Evolutionary conservation across 2,113 vertebrate genomes (phyloP).

Genomic region (Speoplatyrhinus poulsoni): DNA sequence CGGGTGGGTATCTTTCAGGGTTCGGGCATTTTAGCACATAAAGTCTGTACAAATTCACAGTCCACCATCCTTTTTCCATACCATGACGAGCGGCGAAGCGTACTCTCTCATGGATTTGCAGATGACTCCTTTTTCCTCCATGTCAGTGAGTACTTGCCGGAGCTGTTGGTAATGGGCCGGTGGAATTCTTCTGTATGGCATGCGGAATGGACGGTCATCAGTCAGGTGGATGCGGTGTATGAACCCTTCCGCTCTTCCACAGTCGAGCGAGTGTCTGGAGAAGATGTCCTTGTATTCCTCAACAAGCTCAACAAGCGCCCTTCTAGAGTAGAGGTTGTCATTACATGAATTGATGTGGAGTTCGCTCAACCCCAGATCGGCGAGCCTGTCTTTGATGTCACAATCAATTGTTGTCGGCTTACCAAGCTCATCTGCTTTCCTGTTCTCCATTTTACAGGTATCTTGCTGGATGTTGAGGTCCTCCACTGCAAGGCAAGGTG

Average conservation of each 20-base stretch:
- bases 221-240: not conserved
- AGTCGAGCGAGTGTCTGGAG: constrained; percentile 14
- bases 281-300: constrained; percentile 24
- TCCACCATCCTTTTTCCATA: constrained; percentile 20
- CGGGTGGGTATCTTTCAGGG: constrained; percentile 14
- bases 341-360: constrained; percentile 19
- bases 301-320: constrained; percentile 10
- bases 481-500: constrained; percentile 8
- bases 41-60: constrained; percentile 12
- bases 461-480: constrained; percentile 2
- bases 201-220: constrained; percentile 30
- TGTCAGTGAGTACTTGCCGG: constrained; percentile 24
- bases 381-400: constrained; percentile 1
- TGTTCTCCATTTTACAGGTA: not conserved
- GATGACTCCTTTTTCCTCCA: constrained; percentile 38
- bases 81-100: constrained; percentile 3
- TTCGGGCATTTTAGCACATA: not conserved
- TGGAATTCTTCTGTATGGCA: constrained; percentile 25
- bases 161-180: constrained; percentile 32
- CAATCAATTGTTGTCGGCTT: no score
- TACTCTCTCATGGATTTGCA: constrained; percentile 26
- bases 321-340: not conserved
- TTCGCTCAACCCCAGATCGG: constrained; percentile 5
- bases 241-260: constrained; percentile 17
- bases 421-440: not conserved